Evolutionary conservation across 2,113 vertebrate species (phyloP), one percentile per base, ranked within the genome.

Genomic region (Muntiacus reevesi): DNA sequence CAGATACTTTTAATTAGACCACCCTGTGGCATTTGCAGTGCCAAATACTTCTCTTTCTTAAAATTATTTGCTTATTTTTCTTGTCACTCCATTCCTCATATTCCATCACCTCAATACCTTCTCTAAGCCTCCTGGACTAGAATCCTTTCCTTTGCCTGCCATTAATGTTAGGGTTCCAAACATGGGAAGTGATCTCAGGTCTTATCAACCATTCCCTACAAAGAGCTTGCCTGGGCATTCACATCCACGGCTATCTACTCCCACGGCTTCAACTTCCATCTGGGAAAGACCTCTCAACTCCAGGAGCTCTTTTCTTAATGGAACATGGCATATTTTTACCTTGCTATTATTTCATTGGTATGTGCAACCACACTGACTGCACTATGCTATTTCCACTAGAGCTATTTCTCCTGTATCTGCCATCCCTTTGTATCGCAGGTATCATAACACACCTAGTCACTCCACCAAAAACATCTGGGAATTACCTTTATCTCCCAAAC

Each of bases 91-190:
- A 33, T 12, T 57, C 5, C 12, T 43, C 9, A 40, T 2, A 23
- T 16, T 7, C 9, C 33, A 5, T 43, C 10, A 71, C 4, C 62
- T 10, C 71, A 14, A 74, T 19, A 76, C 0, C 6, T 90, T 15
- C 50, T 30, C 47, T 55, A 3, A 82, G 2, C 11, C 16, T 62
- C 25, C 17, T 11, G 0, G 4, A 23, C 1, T 3, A 19, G 27
- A n/a, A 8, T 82, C 43, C 21, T 79, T 91, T 36, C 40, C 30
- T 87, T 30, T 86, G 6, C 4, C 25, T 8, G 30, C 43, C 8
- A 30, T 28, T 54, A 95, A 36, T 15, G n/a, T 1, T 5, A 5
- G 33, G 19, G 11, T 43, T 57, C 19, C 4, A 27, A 86, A 50
- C 16, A 55, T 16, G 3, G 14, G 13, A 10, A 33, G 14, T 33